Evolutionary conservation across 2,888 invertebrate species (phyloP), one percentile per base, ranked within the genome.

Genomic region (Coleophora flavipennella): DNA sequence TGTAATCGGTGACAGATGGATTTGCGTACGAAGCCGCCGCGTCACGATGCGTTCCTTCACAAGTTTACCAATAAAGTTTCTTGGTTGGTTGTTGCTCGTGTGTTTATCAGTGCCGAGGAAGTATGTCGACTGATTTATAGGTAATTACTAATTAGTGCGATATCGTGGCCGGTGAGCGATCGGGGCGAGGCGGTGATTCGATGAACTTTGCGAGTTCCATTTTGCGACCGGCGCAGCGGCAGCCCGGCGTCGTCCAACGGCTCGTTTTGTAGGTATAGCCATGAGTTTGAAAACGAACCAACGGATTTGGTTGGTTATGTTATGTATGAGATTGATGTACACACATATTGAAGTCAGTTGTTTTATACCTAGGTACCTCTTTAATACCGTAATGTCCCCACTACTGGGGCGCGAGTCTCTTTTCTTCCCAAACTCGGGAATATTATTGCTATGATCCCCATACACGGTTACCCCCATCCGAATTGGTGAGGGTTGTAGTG

Each of bases 81-180:
- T 61, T 20, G 20, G 70, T 63, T 55, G 57, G 57, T 49, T 44
- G 43, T 60, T 47, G 53, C 59, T 54, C 53, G 46, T 42, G 44
- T 45, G 62, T 67, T 79, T 80, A 80, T 80, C 80, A 72, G 65
- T 55, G 45, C 49, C 55, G 56, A 62, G 65, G 70, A 79, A 78
- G 69, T 78, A 70, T 78, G 76, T 77, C 71, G 75, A 62, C 67
- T 76, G 74, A 78, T 78, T 72, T 79, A 80, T 72, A 75, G 64
- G 77, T 80, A 80, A 81, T 81, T 78, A 79, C 76, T 80, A 80
- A 81, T 81, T 78, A 79, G 75, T 71, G 63, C 58, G 61, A 71
- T 81, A 81, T 80, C 81, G 55, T 54, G 29, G 59, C 57, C 66
- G 63, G 63, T 67, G 57, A 49, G 58, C 47, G 51, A 51, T 57